These are phyloP conservation scores for Atopsyche davidsoni DNA, from an alignment of 1,140 invertebrate species.

Conservation along the genomic window DNA sequence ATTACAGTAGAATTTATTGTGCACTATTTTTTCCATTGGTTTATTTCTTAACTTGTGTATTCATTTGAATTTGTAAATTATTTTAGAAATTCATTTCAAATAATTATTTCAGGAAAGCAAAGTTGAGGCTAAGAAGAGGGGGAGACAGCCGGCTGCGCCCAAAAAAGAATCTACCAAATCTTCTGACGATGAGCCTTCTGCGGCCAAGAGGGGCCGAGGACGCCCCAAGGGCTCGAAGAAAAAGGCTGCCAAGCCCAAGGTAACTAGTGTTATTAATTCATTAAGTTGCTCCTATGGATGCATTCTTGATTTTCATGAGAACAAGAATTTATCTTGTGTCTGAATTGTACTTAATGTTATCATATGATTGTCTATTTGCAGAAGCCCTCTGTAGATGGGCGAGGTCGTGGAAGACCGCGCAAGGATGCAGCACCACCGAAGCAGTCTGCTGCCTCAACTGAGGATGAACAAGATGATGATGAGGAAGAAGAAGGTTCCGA, in stretches of 20 bases:
- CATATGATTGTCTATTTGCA: background rate
- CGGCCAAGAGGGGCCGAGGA: conserved; percentile 48
- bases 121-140: conserved; percentile 43
- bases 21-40: too few relatives aligned
- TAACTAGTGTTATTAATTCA: conserved; percentile 22
- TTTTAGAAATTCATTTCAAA: too few relatives aligned
- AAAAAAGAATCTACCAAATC: conserved; percentile 47
- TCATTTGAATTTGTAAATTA: too few relatives aligned
- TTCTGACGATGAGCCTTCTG: conserved; percentile 46
- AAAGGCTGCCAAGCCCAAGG: conserved; percentile 43
- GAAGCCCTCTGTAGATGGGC: conserved; percentile 36
- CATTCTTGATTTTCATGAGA: too few relatives aligned
- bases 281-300: too few relatives aligned
- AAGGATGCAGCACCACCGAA: conserved; percentile 46
- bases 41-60: too few relatives aligned
- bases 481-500: conserved; percentile 48
- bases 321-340: too few relatives aligned
- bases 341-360: background rate
- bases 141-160: conserved; percentile 37
- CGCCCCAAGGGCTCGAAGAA: conserved; percentile 50
- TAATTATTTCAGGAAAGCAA: conserved; percentile 17
- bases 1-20: too few relatives aligned
- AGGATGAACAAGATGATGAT: conserved; percentile 48
- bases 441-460: conserved; percentile 43
- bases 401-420: conserved; percentile 43